Base-by-base conservation (phyloP, 2,888 invertebrate genomes). In the Hirudinaria manillensis region DNA sequence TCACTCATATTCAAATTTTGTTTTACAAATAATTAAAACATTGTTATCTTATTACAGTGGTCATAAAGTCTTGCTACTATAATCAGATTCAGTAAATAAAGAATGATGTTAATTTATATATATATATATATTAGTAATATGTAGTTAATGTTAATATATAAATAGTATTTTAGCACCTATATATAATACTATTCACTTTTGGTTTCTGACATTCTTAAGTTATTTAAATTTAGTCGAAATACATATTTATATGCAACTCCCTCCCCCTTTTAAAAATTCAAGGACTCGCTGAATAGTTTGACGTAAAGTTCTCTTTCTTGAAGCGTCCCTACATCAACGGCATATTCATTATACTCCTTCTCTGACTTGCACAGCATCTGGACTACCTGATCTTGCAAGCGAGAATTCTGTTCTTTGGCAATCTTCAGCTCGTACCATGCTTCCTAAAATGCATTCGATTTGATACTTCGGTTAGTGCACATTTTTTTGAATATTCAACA, bases 231-330 rank as follows among this genome's bases (percentile, higher is more conserved):
- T n/a, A n/a, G n/a, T n/a, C n/a, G n/a, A n/a, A n/a, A n/a, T n/a
- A n/a, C n/a, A n/a, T n/a, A n/a, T n/a, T n/a, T n/a, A n/a, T n/a
- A n/a, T n/a, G n/a, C n/a, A 10, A 3, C 38, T 38, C 38, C 38
- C 38, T 38, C 38, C 4, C 10, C 38, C 10, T 38, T 38, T 38
- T 38, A 6, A 38, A 38, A 38, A 10, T 38, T 61, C 2, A 27
- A 32, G 29, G 10, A 56, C 36, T 34, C 61, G 65, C 73, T 21
- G 61, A 73, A 38, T 21, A 61, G 45, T 61, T 73, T 73, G 65
- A 73, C 73, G 45, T 73, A 73, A 27, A 73, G 73, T 34, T 73
- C 36, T 24, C 38, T 73, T 29, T 73, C 55, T 24, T 73, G 65
- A 21, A 24, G 16, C 10, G 65, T 36, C n/a, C 61, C 73, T 29